A percentile compares a stretch with the other conserved stretches of the same genome.
These are phyloP conservation scores for Plestiodon gilberti DNA, from an alignment of 2,113 vertebrate species.

Conservation along the genomic window DNA sequence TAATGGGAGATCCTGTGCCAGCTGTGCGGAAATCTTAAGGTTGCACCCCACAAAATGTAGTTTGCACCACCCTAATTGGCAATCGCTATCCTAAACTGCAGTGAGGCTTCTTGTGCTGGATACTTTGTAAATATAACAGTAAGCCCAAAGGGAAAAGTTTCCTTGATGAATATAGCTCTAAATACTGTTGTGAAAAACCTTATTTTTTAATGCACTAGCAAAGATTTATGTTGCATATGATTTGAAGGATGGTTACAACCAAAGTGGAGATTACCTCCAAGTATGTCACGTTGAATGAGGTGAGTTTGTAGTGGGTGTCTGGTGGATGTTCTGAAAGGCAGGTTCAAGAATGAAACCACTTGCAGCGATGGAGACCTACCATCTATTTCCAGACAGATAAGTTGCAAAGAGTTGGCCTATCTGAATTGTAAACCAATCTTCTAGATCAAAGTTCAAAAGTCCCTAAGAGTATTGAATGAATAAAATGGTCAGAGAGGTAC, in stretches of 20 bases:
- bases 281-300: fast-evolving
- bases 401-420: not conserved
- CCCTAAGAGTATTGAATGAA: not conserved
- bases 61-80: not conserved
- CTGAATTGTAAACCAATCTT: not conserved
- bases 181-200: not conserved
- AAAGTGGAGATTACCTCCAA: slow-evolving; percentile 1
- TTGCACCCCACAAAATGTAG: too few species aligned
- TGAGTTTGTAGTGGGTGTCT: slow-evolving; percentile 12
- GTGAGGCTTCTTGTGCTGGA: slow-evolving; percentile 6
- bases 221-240: not conserved
- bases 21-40: slow-evolving; percentile 18
- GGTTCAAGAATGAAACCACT: slow-evolving; percentile 15
- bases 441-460: not conserved
- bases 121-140: not conserved
- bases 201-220: slow-evolving; percentile 25
- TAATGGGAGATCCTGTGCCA: fast-evolving
- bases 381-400: not conserved
- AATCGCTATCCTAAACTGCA: not conserved
- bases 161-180: slow-evolving; percentile 4
- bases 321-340: slow-evolving; percentile 4
- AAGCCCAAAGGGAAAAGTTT: not conserved
- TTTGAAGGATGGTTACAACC: not conserved
- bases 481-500: not conserved
- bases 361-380: not conserved